Base-by-base conservation (phyloP, 2,113 vertebrate species). In the Zosterops lateralis region DNA sequence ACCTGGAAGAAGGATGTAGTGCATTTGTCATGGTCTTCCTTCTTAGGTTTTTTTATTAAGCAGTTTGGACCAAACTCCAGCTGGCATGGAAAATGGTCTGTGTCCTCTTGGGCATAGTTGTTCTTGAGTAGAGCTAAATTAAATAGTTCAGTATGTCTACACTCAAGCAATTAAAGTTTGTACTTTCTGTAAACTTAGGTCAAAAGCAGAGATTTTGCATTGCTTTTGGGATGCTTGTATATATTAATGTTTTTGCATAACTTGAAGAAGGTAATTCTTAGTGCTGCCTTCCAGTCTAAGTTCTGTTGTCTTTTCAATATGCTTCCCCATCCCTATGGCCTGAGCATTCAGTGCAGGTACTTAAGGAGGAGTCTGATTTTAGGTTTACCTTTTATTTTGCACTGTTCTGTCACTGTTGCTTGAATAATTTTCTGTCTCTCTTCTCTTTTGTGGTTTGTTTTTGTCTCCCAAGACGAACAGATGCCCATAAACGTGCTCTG, bases 401-500 rank as follows among this genome's bases (percentile, higher is more conserved):
- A 28, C 17, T 17, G 12, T 75, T 26, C 38, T 91, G 26, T 72
- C 50, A 24, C 5, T 85, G 44, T 66, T 81, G 29, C 44, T 96
- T 82, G n/a, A 73, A 20, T 71, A 29, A 54, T 54, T 93, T 84
- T 84, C 9, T 1, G 6, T 88, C 10, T 77, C 2, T 36, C 9
- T 44, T 44, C 42, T 60, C 18, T 48, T 73, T 26, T 66, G 36
- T 83, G 25, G 5, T 40, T 71, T 50, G 22, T 20, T 73, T 54
- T 7, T 24, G 9, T 11, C 1, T 13, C 53, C 54, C 31, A 93
- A 99, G 99, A 93, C 96, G 90, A 61, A 90, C 96, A 72, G 97
- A 97, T 72, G 98, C 98, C 36, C 98, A 99, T 62, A 99, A 96
- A 84, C 98, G 97, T 71, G 99, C 98, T 6, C 94, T 99, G 42